Percentiles rank a stretch among this genome's conserved stretches.
Evolutionary conservation across 2,797 vertebrate genomes (phyloP).

Genomic region (Sylvilagus floridanus): DNA sequence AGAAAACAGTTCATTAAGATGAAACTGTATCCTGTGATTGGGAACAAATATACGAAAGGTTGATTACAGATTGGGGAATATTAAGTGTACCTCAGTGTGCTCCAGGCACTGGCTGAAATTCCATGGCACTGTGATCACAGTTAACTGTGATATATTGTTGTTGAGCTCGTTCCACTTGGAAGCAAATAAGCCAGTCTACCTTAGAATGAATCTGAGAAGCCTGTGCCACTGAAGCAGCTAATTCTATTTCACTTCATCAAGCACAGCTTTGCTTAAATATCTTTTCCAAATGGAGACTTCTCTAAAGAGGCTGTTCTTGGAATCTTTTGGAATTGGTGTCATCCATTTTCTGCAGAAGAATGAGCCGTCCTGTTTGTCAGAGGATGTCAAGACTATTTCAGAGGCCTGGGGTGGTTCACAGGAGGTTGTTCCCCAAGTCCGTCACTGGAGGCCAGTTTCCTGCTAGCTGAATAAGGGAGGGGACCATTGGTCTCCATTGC

Average conservation of each 20-base stretch:
- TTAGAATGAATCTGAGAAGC: constrained; percentile 65
- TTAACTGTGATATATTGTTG: constrained; percentile 82
- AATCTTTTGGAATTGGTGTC: background rate
- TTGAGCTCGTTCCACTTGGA: constrained; percentile 72
- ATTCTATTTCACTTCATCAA: constrained; percentile 81
- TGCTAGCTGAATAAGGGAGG: background rate
- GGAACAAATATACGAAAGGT: constrained; percentile 83
- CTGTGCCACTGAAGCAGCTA: constrained; percentile 58
- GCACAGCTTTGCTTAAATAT: background rate
- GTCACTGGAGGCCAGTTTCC: background rate
- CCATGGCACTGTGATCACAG: constrained; percentile 80
- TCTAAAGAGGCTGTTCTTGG: constrained; percentile 60
- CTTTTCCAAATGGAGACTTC: constrained; percentile 65
- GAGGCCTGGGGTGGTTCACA: background rate
- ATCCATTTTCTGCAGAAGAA: constrained; percentile 29
- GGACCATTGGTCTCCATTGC: background rate
- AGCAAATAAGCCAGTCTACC: constrained; percentile 62
- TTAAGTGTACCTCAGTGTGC: constrained; percentile 79
- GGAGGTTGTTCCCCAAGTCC: background rate
- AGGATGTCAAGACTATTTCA: constrained; percentile 27
- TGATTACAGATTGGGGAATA: constrained; percentile 86
- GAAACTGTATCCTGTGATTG: constrained; percentile 81
- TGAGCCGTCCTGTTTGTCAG: constrained; percentile 29
- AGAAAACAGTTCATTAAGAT: constrained; percentile 85
- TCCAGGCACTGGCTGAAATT: constrained; percentile 75